Conservation (phyloP, 2,113 vertebrate genomes). For the Procavia capensis region DNA sequence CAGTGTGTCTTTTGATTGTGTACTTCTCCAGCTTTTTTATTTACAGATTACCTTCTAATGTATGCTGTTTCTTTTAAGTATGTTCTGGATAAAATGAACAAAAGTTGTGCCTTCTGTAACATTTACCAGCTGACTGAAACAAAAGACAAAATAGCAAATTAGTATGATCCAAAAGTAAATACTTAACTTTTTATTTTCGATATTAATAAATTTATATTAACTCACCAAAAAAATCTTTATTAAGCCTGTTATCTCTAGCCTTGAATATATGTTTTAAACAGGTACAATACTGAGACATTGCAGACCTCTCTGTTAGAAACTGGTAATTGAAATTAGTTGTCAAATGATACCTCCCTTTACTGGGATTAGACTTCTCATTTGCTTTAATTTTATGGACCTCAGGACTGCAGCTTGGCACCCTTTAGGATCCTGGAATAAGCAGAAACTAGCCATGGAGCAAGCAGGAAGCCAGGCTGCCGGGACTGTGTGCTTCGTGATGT, state of each 20-base stretch:
- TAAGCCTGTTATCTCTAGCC: background rate
- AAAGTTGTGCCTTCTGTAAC: background rate
- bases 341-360: background rate
- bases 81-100: background rate
- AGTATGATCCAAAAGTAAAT: background rate
- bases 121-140: background rate
- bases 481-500: background rate
- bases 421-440: background rate
- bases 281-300: background rate
- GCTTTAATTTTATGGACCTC: background rate
- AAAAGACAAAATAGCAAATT: background rate
- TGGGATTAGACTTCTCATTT: background rate
- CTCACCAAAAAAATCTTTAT: background rate
- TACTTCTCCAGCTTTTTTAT: background rate
- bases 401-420: background rate
- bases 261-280: background rate
- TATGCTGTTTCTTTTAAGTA: background rate
- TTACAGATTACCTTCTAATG: background rate
- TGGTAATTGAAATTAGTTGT: slow-evolving; percentile 35
- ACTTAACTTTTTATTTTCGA: background rate
- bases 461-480: background rate
- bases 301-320: slow-evolving; percentile 15
- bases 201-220: background rate
- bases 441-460: background rate
- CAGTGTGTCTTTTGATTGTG: background rate